phyloP scores from a whole-genome alignment of 2,113 vertebrate genomes.

The Theristicus caerulescens region DNA sequence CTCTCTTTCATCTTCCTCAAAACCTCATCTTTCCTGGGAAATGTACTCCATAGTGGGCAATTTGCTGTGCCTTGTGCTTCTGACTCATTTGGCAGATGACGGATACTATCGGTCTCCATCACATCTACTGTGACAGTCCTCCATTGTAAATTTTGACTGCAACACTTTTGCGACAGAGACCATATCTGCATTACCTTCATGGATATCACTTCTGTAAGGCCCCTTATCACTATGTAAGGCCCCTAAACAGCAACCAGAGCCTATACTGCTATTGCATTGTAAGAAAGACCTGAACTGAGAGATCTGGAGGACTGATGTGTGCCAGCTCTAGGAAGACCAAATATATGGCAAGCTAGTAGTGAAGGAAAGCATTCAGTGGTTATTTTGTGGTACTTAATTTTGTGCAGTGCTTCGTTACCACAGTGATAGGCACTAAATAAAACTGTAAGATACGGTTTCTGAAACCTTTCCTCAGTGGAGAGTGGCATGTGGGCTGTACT shows the following conservation, averaged over 20 bases:
- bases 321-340: background rate
- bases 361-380: background rate
- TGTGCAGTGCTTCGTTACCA: constrained; percentile 6
- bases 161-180: background rate
- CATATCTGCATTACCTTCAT: background rate
- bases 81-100: background rate
- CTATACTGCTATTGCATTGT: background rate
- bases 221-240: background rate
- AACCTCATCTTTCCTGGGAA: background rate
- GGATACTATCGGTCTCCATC: background rate
- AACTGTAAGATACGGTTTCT: background rate
- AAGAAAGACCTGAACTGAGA: background rate
- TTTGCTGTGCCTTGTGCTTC: background rate
- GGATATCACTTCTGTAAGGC: background rate
- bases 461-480: background rate
- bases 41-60: background rate
- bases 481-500: background rate
- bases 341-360: background rate
- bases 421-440: constrained; percentile 39
- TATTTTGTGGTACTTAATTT: background rate
- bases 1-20: constrained; percentile 15
- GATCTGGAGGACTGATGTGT: background rate
- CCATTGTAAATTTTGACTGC: background rate
- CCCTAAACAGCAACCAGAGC: background rate
- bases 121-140: background rate